Evolutionary conservation across 30 jellyfish, hydroid and myxozoan species (phyloP), one percentile per base, ranked within the genome.

Genomic region (Aurelia sp.): DNA sequence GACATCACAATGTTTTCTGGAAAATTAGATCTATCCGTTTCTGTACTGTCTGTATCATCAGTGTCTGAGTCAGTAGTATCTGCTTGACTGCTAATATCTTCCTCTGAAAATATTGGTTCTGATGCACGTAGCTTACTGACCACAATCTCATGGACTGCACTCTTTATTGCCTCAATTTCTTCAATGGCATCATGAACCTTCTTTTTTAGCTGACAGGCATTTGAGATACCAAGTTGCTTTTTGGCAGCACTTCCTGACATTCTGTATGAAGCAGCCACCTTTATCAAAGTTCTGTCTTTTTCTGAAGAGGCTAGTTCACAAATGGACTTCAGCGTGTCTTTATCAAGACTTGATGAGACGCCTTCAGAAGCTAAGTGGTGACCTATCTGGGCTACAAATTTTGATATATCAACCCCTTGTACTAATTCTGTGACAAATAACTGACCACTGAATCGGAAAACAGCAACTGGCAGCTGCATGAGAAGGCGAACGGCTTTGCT

Each of bases 401-500:
- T 65, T 65, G 44, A 51, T 65, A 65, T 24, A 65, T 65, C 76
- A 65, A 65, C 76, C 33, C 76, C 76, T 9, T 65, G 51, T 24
- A 65, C 76, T 51, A 65, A 65, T 24, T 65, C 76, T 4, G 13
- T 51, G 9, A 65, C 76, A n/a, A 65, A 65, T 13, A 65, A 24
- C 76, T 65, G 76, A 65, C 76, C 44, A 65, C 33, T 65, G 76
- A 65, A 65, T 38, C 65, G 82, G 68, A 71, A 71, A 47, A 71
- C 27, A 12, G 65, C 64, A 38, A 21, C 82, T 33, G 82, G 82
- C 22, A 71, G 64, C 15, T 71, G 82, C 65, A 71, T 71, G 22
- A 71, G 65, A 27, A 38, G 82, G 65, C 82, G 33, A 21, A 71
- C 82, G 4, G 82, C 82, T 33, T 71, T 71, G 82, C 65, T 47